Conservation (phyloP, 2,797 vertebrate species). For the Sphenopsis melanotis region DNA sequence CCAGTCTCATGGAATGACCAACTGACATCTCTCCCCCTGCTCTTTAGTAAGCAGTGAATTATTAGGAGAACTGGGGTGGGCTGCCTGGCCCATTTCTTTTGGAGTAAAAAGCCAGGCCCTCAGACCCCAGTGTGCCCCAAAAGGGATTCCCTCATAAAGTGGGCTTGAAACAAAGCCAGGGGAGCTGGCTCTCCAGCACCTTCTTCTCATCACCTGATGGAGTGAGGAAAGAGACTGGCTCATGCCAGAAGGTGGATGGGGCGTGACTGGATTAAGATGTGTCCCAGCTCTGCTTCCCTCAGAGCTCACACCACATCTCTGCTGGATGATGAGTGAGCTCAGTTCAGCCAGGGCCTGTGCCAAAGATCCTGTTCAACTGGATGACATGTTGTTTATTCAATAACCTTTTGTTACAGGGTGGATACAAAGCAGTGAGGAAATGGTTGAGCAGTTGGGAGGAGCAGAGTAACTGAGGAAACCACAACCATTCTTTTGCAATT, state of each 20-base stretch:
- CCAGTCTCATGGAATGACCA: conserved; percentile 32
- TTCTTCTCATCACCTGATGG: not conserved
- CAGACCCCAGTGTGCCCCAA: not conserved
- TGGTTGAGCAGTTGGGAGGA: not conserved
- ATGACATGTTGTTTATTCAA: not conserved
- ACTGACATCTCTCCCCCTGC: conserved; percentile 33
- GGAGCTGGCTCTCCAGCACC: not conserved
- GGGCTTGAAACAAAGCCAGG: not conserved
- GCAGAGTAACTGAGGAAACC: not conserved
- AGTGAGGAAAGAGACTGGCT: not conserved
- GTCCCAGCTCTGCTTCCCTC: not conserved
- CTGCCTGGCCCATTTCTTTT: not conserved
- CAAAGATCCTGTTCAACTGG: not conserved
- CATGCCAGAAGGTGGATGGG: not conserved
- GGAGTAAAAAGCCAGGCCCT: not conserved
- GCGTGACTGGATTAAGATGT: not conserved
- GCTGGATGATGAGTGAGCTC: not conserved
- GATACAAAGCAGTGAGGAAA: not conserved
- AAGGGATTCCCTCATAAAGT: not conserved
- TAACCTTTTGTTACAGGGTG: not conserved
- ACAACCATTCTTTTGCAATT: not conserved
- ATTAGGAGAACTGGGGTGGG: conserved; percentile 4
- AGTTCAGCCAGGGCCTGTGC: not conserved
- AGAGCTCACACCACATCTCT: not conserved
- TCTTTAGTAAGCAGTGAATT: conserved; percentile 35